A percentile compares a stretch with the other conserved stretches of the same genome.
Evolutionary conservation across 2,113 vertebrate genomes (phyloP).

Genomic region (Clupea harengus): DNA sequence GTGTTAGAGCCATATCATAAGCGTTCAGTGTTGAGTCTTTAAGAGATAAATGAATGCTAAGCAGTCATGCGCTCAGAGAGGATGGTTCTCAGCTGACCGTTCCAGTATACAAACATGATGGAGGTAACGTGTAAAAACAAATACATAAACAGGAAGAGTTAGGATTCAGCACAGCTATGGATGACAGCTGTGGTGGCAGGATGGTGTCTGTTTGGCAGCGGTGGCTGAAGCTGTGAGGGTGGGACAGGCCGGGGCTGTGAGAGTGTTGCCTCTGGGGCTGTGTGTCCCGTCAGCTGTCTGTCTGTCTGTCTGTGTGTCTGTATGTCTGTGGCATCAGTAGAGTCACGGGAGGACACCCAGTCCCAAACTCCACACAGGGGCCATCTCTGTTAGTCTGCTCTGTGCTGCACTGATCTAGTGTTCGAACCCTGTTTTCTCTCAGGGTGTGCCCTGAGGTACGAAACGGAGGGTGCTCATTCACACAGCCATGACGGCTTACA

Average conservation of each 20-base stretch:
- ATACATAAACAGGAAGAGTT: not conserved
- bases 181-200: not conserved
- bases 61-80: too few species aligned
- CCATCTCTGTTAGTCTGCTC: not conserved
- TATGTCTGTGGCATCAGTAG: not conserved
- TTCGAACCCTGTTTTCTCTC: not conserved
- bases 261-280: not conserved
- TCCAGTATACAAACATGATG: not conserved
- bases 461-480: too few species aligned
- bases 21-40: too few species aligned
- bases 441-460: too few species aligned
- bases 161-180: not conserved
- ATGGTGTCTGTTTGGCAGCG: not conserved
- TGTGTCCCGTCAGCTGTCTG: constrained; percentile 19
- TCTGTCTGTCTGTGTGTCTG: constrained; percentile 26
- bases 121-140: not conserved
- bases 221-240: not conserved
- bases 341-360: not conserved
- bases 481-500: too few species aligned
- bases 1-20: not conserved
- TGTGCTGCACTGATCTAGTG: not conserved
- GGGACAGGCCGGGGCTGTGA: not conserved
- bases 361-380: not conserved
- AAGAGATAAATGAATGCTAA: too few species aligned
- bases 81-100: too few species aligned